Evolutionary conservation across 2,113 vertebrate species (phyloP), one percentile per base, ranked within the genome.

Genomic region (Alosa alosa): DNA sequence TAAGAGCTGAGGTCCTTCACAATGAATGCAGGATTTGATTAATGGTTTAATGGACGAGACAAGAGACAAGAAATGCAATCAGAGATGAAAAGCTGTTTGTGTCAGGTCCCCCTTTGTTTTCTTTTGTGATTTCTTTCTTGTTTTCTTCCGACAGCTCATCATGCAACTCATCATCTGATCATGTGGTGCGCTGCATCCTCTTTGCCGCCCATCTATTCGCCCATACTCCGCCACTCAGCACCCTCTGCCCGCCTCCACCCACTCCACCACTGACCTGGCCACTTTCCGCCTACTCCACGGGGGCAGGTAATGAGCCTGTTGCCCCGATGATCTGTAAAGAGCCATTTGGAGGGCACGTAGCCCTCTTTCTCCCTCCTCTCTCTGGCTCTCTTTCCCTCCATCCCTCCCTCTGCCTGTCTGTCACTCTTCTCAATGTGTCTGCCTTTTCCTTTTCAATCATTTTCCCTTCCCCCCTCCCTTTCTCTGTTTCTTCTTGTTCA

Each of bases 231-330:
- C 64, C 7, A 11, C 31, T 36, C 64, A 11, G 8, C 64, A 2
- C 25, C n/a, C 31, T 25, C 31, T 25, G 13, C 72, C 15, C 1
- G 1, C 31, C 20, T 18, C 31, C 25, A 13, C 10, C 31, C 13
- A 1, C 68, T 18, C 47, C 55, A 57, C 8, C 55, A 57, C 25
- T 75, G 25, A 75, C 68, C 31, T 36, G 68, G 13, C 68, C 11
- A 5, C 4, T 31, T 0, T 36, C 68, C 10, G 11, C 25, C 72
- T 15, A 15, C 72, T 15, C 18, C 4, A 22, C 20, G 36, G 36
- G 36, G 72, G 25, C 72, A 78, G 72, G 72, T 78, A 78, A 78
- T 78, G 64, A 72, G 64, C n/a, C 64, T 31, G 31, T 78, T 78
- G 72, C 25, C 25, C 72, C 15, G 3, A 15, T 78, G 31, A 78